These are phyloP conservation scores for Serinus canaria DNA, from an alignment of 2,113 vertebrate genomes.

Conservation along the genomic window DNA sequence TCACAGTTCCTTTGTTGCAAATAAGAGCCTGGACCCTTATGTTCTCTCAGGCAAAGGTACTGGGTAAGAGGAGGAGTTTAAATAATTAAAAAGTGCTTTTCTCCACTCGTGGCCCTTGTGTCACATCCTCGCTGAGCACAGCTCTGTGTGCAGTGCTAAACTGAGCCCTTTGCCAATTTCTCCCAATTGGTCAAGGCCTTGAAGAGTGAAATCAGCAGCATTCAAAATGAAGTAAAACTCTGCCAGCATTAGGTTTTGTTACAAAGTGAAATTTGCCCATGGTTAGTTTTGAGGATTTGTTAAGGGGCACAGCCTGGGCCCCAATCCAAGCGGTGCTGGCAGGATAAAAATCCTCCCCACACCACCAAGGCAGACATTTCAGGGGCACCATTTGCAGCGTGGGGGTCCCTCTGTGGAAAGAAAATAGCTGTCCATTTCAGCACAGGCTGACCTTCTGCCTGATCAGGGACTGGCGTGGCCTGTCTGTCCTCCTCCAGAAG, in stretches of 20 bases:
- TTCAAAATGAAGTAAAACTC: neutral
- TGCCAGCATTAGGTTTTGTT: neutral
- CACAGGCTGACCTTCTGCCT: neutral
- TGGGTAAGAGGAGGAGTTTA: neutral
- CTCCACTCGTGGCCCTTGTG: fast-evolving
- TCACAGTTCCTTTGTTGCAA: neutral
- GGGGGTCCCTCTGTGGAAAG: neutral
- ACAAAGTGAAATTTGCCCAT: neutral
- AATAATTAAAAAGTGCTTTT: neutral
- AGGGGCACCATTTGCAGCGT: neutral
- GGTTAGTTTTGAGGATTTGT: neutral
- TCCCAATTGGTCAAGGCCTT: neutral
- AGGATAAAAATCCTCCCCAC: neutral
- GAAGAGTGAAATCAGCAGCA: neutral
- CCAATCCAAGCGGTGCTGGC: neutral
- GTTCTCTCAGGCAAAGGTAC: neutral
- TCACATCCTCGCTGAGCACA: neutral
- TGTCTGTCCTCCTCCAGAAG: neutral
- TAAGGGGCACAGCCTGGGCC: neutral
- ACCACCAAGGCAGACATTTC: fast-evolving
- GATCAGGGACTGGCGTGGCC: neutral
- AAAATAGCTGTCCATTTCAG: neutral
- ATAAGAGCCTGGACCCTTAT: neutral
- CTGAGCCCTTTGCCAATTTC: neutral
- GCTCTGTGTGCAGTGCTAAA: neutral